Evolutionary conservation across 1,140 invertebrate species (phyloP).

Genomic region (Trinorchestia longiramus): DNA sequence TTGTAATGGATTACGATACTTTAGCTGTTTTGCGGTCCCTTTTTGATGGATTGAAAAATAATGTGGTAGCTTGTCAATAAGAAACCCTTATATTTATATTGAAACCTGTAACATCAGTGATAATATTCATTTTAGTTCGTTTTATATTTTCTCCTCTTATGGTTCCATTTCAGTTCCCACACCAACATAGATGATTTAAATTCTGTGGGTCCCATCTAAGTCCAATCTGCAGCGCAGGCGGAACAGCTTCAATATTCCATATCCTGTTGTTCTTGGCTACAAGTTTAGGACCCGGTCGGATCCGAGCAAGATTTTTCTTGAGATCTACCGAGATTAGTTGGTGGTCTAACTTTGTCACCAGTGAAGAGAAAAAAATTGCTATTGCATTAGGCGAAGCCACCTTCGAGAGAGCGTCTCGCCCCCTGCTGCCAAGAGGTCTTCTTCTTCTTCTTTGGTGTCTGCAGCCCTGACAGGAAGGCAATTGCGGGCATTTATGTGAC

Average conservation of each 20-base stretch:
- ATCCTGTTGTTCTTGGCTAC: conserved; percentile 35
- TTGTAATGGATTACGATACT: not conserved
- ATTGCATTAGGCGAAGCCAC: conserved; percentile 33
- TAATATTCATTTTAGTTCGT: not conserved
- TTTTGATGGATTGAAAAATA: too few relatives aligned
- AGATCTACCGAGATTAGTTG: conserved; percentile 52
- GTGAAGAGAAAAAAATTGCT: conserved; percentile 55
- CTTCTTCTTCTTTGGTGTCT: not conserved
- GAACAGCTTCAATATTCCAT: conserved; percentile 38
- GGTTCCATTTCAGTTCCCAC: not conserved
- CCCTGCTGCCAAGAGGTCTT: not conserved
- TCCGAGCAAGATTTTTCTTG: conserved; percentile 44
- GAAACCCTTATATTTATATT: not conserved
- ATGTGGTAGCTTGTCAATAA: not conserved
- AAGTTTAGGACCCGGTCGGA: conserved; percentile 43
- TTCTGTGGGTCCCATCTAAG: not conserved
- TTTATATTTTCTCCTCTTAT: not conserved
- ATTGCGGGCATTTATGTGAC: not conserved
- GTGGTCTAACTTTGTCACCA: conserved; percentile 52
- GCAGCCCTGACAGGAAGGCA: not conserved
- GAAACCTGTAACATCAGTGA: not conserved
- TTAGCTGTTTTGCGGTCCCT: not conserved
- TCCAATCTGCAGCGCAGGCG: not conserved
- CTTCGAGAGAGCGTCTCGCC: not conserved
- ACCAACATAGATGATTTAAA: not conserved